Conservation (phyloP, 2,888 invertebrate genomes). For the Sarcophaga variegata region DNA sequence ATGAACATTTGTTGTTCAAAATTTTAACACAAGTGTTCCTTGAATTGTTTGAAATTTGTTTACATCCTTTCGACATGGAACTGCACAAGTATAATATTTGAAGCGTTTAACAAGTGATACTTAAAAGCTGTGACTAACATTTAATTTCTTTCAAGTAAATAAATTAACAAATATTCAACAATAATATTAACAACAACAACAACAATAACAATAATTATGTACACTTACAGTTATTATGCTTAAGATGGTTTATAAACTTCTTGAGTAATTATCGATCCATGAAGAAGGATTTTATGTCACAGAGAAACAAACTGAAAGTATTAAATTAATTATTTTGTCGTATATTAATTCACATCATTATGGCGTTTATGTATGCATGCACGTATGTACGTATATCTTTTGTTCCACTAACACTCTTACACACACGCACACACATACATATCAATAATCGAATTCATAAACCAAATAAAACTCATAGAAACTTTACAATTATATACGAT, state of each 20-base stretch:
- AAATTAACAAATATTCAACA: conserved; percentile 26
- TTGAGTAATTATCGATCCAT: conserved; percentile 13
- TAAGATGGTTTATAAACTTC: conserved; percentile 19
- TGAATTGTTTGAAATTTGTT: conserved; percentile 24
- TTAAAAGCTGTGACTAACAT: conserved; percentile 32
- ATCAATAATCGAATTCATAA: neutral
- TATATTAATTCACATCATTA: neutral
- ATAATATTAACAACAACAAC: neutral
- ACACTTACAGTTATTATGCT: neutral
- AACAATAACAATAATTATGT: neutral
- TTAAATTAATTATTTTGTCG: conserved; percentile 19
- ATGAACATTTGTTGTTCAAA: neutral
- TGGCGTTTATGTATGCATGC: neutral
- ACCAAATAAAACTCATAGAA: too few relatives aligned
- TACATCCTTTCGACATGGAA: conserved; percentile 11
- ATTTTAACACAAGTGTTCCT: conserved; percentile 20
- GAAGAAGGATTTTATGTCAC: neutral
- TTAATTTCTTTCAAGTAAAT: conserved; percentile 27
- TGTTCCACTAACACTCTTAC: neutral
- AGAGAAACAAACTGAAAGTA: conserved; percentile 18
- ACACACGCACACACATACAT: neutral
- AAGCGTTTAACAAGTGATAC: conserved; percentile 37
- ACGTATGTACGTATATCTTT: neutral
- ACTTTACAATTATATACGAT: too few relatives aligned
- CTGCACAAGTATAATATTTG: conserved; percentile 28